Conservation (phyloP, 2,113 vertebrate species). For the Stictonetta naevosa region DNA sequence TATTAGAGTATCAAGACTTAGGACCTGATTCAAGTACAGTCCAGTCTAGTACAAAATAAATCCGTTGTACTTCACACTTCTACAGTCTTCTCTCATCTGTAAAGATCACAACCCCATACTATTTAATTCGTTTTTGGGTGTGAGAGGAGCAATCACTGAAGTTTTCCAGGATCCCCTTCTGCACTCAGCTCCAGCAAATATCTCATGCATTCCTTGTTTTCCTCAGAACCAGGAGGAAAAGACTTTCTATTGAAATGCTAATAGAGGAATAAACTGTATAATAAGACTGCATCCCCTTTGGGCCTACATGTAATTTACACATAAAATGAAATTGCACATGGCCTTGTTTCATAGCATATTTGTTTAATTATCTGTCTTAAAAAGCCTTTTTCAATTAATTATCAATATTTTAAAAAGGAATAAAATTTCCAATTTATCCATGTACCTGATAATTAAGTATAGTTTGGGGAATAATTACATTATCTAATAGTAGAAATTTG, state of each 20-base stretch:
- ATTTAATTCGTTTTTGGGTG: constrained; percentile 11
- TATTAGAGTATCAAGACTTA: constrained; percentile 40
- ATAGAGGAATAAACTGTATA: constrained; percentile 72
- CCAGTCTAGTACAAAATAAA: constrained; percentile 44
- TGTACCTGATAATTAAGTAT: constrained; percentile 80
- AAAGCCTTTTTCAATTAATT: constrained; percentile 82
- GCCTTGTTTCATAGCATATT: constrained; percentile 78
- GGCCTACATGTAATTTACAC: constrained; percentile 81
- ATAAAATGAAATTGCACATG: constrained; percentile 81
- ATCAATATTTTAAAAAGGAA: constrained; percentile 80
- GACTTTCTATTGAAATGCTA: constrained; percentile 77
- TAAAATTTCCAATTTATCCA: constrained; percentile 76
- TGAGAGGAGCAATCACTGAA: not conserved
- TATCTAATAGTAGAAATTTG: constrained; percentile 72
- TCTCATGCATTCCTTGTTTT: constrained; percentile 51
- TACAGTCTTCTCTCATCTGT: constrained; percentile 25
- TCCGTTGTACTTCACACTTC: constrained; percentile 44
- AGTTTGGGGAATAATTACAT: constrained; percentile 78
- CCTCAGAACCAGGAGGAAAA: constrained; percentile 62
- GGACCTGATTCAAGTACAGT: constrained; percentile 56
- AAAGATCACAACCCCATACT: constrained; percentile 36
- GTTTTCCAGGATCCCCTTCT: not conserved
- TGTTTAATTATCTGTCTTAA: constrained; percentile 82
- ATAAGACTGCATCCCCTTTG: constrained; percentile 77
- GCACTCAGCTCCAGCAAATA: not conserved